Evolutionary conservation across 2,888 invertebrate genomes (phyloP).

Genomic region (Asteroscopus sphinx): DNA sequence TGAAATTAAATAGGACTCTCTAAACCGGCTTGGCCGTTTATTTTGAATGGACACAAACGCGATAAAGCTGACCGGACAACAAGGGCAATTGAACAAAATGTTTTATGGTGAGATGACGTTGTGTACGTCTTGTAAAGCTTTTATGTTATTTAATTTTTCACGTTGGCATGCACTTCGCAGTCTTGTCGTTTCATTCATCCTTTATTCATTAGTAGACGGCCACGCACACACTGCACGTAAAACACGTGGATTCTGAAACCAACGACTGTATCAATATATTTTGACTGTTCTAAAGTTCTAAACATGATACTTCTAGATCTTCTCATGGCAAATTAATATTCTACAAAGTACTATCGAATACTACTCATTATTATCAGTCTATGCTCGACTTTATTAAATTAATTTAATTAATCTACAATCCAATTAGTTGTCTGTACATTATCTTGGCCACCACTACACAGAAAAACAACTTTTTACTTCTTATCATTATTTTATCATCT

Average conservation of each 20-base stretch:
- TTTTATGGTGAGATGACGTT: conserved; percentile 88
- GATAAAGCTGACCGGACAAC: conserved; percentile 74
- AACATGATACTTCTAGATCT: conserved; percentile 9
- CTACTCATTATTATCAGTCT: conserved; percentile 23
- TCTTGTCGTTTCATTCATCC: conserved; percentile 71
- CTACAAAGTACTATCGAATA: conserved; percentile 16
- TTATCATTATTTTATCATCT: conserved; percentile 27
- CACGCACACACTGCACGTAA: conserved; percentile 81
- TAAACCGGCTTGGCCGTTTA: conserved; percentile 64
- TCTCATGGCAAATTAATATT: conserved; percentile 10
- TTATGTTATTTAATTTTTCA: conserved; percentile 76
- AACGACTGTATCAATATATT: conserved; percentile 26
- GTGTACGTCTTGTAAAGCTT: conserved; percentile 79
- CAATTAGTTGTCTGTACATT: conserved; percentile 21
- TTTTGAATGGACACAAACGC: conserved; percentile 82
- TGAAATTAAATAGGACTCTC: conserved; percentile 70
- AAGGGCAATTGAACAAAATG: conserved; percentile 84
- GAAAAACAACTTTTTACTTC: conserved; percentile 16
- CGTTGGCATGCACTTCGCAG: conserved; percentile 81
- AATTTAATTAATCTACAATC: conserved; percentile 20
- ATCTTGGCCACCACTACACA: conserved; percentile 25
- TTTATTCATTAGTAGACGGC: conserved; percentile 68
- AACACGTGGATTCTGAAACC: conserved; percentile 62
- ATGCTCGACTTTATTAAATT: conserved; percentile 25
- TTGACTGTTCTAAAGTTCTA: neutral